phyloP scores from a whole-genome alignment of 2,797 vertebrate species.

The Spinus olivaceus region DNA sequence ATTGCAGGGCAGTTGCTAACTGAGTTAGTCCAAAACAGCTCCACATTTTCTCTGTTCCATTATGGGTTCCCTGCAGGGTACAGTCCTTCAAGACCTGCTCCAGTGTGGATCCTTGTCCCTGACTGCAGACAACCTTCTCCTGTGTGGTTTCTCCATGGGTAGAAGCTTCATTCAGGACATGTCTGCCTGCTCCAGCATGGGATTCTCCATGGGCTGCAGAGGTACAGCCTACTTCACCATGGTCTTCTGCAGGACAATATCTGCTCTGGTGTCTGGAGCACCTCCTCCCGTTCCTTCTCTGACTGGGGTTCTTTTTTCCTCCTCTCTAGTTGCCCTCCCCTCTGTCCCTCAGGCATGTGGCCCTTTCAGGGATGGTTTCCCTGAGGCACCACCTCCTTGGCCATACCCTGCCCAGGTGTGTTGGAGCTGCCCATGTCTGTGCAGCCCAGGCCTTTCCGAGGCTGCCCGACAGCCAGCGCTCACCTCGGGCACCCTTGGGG shows the following conservation, averaged over 20 bases:
- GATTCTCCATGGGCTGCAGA: background rate
- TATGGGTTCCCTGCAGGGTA: accelerated
- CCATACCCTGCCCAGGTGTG: accelerated
- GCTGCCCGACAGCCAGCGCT: accelerated
- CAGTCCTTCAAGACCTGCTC: background rate
- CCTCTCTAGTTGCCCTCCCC: background rate
- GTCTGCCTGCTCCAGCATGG: background rate
- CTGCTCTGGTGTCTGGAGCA: background rate
- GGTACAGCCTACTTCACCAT: background rate
- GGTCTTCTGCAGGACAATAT: background rate
- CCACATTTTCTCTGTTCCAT: background rate
- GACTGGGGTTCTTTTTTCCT: background rate
- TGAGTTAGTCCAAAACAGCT: accelerated
- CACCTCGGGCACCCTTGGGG: accelerated
- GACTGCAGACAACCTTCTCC: background rate
- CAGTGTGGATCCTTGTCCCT: background rate
- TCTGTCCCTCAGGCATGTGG: background rate
- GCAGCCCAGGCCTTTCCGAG: background rate
- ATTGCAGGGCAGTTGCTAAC: background rate
- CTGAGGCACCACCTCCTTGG: too few species aligned
- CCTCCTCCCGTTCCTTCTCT: background rate
- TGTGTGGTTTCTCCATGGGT: background rate
- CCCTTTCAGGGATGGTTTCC: background rate
- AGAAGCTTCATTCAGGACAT: background rate
- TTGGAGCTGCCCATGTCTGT: background rate